A percentile compares a stretch with the other conserved stretches of the same genome.
phyloP scores from a whole-genome alignment of 2,113 vertebrate genomes.

The Morone saxatilis region DNA sequence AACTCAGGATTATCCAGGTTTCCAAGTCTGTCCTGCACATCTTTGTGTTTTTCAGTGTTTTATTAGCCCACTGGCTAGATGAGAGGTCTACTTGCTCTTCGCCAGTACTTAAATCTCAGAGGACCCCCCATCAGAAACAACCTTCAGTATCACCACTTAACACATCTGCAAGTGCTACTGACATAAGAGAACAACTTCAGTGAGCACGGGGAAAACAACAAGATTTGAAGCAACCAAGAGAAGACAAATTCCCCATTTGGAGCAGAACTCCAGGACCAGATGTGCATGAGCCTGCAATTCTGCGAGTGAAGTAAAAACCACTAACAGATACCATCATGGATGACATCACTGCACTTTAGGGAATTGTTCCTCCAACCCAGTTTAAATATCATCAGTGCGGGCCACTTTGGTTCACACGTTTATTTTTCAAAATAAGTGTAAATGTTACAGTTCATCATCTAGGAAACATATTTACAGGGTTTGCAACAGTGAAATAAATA shows the following conservation, averaged over 20 bases:
- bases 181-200: constrained; percentile 28
- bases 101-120: constrained; percentile 22
- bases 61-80: constrained; percentile 29
- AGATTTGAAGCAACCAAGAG: constrained; percentile 31
- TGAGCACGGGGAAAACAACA: constrained; percentile 13
- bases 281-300: constrained; percentile 42
- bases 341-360: constrained; percentile 43
- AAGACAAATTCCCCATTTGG: constrained; percentile 50
- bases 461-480: constrained; percentile 83
- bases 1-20: constrained; percentile 51
- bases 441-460: constrained; percentile 82
- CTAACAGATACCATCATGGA: constrained; percentile 41
- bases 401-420: constrained; percentile 79
- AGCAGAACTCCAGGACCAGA: constrained; percentile 39
- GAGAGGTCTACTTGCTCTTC: constrained; percentile 24
- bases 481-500: constrained; percentile 85
- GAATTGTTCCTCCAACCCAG: not conserved
- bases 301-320: constrained; percentile 22
- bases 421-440: constrained; percentile 83
- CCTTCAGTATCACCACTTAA: not conserved
- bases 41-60: constrained; percentile 43
- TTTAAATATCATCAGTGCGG: not conserved
- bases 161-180: constrained; percentile 47
- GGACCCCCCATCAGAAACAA: not conserved
- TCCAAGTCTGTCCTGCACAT: constrained; percentile 38